phyloP scores from a whole-genome alignment of 2,888 invertebrate genomes.

The Eilema griseolum region DNA sequence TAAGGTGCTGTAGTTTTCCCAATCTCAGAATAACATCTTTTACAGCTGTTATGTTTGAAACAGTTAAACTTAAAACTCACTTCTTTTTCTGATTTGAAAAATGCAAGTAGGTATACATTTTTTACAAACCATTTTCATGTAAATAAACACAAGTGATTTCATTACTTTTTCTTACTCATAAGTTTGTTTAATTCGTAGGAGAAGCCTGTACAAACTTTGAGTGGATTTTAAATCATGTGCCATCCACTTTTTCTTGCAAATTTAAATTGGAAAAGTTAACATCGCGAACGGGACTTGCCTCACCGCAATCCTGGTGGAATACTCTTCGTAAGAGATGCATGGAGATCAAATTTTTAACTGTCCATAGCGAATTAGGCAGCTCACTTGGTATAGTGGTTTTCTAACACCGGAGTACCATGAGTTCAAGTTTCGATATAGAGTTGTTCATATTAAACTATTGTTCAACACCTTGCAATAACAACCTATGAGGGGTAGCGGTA shows the following conservation, averaged over 20 bases:
- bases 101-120: not conserved
- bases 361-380: not conserved
- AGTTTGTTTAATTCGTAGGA: not conserved
- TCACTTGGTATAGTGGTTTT: not conserved
- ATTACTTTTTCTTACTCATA: not conserved
- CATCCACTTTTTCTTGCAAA: not conserved
- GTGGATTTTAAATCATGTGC: not conserved
- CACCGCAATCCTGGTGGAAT: not conserved
- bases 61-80: not conserved
- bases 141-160: not conserved
- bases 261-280: constrained; percentile 2
- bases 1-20: not conserved
- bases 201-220: not conserved
- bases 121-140: not conserved
- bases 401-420: not conserved
- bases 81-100: not conserved
- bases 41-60: not conserved
- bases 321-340: not conserved
- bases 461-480: no score
- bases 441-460: no score
- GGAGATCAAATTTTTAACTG: not conserved
- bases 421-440: not conserved
- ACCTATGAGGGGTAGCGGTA: no score
- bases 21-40: not conserved
- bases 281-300: not conserved